phyloP scores from a whole-genome alignment of 2,888 invertebrate genomes.

The Dolichopus griseipennis region DNA sequence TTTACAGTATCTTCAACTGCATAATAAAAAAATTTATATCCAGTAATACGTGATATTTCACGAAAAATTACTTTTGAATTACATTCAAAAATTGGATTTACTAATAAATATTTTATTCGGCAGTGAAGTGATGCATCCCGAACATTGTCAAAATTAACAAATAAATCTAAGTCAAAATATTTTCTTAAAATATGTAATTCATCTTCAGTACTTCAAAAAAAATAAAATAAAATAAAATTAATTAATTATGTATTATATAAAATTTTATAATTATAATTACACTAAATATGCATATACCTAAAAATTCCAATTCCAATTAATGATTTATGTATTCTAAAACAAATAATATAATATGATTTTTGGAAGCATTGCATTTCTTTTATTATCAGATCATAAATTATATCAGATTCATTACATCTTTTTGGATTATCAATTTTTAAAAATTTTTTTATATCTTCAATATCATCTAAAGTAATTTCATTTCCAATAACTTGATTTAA shows the following conservation, averaged over 20 bases:
- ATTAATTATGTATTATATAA: too few relatives aligned
- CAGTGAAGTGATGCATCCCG: conserved; percentile 14
- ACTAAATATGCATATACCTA: background rate
- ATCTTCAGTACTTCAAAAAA: background rate
- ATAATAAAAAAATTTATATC: conserved; percentile 43
- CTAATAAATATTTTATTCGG: conserved; percentile 23
- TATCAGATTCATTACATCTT: background rate
- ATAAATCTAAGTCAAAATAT: conserved; percentile 13
- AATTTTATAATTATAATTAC: too few relatives aligned
- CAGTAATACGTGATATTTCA: conserved; percentile 46
- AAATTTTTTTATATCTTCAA: background rate
- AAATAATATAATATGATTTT: background rate
- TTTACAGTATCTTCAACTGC: background rate
- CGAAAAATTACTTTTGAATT: conserved; percentile 39
- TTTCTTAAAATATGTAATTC: background rate
- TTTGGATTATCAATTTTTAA: background rate
- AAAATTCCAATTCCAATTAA: background rate
- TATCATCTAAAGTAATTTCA: background rate
- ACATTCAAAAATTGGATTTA: conserved; percentile 45
- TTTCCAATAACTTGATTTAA: background rate
- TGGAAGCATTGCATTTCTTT: background rate
- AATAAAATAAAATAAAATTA: too few relatives aligned
- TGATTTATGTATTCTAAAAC: background rate
- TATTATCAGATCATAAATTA: background rate
- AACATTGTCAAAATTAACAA: background rate